phyloP scores from a whole-genome alignment of 2,113 vertebrate species.

The Chrysemys picta region DNA sequence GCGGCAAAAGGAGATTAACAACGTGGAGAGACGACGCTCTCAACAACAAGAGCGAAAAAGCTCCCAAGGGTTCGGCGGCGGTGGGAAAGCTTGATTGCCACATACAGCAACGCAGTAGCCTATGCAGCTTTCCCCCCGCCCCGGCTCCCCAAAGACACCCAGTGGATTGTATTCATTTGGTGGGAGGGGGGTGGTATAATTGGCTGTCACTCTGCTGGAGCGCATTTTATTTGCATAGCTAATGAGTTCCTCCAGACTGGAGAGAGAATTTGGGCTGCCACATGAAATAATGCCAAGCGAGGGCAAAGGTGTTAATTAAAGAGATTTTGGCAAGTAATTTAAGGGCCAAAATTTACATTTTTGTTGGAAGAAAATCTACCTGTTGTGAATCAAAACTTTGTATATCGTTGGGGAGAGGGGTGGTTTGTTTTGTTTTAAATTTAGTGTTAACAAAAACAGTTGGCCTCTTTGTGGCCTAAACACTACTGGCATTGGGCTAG shows the following conservation, averaged over 20 bases:
- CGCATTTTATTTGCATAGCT: conserved; percentile 66
- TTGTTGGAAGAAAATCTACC: not conserved
- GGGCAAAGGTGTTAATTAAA: conserved; percentile 2
- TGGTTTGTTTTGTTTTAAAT: not conserved
- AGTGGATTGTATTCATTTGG: conserved; percentile 61
- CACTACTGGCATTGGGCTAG: not conserved
- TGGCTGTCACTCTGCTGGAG: not conserved
- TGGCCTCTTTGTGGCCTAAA: not conserved
- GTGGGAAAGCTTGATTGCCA: conserved; percentile 78
- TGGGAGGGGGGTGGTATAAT: not conserved
- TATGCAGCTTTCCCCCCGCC: not conserved
- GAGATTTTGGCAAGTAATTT: not conserved
- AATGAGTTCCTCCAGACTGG: conserved; percentile 60
- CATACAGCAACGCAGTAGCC: conserved; percentile 46
- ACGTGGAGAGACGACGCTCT: conserved; percentile 13
- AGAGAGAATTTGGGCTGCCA: conserved; percentile 39
- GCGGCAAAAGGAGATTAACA: conserved; percentile 55
- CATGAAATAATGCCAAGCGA: not conserved
- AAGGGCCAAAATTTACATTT: not conserved
- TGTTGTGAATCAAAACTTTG: not conserved
- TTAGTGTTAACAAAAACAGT: not conserved
- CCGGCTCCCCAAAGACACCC: conserved; percentile 59
- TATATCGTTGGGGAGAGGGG: not conserved
- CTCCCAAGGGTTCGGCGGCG: conserved; percentile 53
- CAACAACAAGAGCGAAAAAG: conserved; percentile 3